A percentile compares a stretch with the other conserved stretches of the same genome.
phyloP scores from a whole-genome alignment of 2,888 invertebrate species.

The Gnatocerus cornutus region DNA sequence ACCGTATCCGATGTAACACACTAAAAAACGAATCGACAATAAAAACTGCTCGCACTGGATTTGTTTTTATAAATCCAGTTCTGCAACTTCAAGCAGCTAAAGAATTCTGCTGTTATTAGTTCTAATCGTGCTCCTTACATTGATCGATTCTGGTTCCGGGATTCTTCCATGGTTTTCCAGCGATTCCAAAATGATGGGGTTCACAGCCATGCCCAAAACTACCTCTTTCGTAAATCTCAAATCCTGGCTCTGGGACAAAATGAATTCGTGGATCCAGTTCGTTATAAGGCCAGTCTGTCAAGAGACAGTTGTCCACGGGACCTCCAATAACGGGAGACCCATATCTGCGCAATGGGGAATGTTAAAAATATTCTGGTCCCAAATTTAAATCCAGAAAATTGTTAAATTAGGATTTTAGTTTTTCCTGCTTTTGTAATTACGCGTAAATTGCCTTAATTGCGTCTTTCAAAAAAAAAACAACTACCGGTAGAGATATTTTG shows the following conservation, averaged over 20 bases:
- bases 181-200: slow-evolving; percentile 74
- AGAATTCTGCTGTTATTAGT: no score
- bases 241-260: slow-evolving; percentile 77
- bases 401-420: no score
- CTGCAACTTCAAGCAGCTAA: no score
- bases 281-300: slow-evolving; percentile 82
- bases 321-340: slow-evolving; percentile 79
- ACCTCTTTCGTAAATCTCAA: slow-evolving; percentile 86
- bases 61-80: no score
- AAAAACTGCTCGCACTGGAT: no score
- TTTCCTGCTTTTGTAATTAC: no score
- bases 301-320: slow-evolving; percentile 82
- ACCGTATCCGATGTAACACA: slow-evolving; percentile 86
- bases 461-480: no score
- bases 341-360: slow-evolving; percentile 72
- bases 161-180: slow-evolving; percentile 61
- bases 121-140: slow-evolving; percentile 55
- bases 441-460: no score
- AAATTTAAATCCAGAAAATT: no score
- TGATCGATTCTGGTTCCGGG: slow-evolving; percentile 62
- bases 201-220: slow-evolving; percentile 90
- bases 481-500: no score
- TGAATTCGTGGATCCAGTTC: slow-evolving; percentile 77
- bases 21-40: slow-evolving; percentile 69
- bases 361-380: neutral